These are phyloP conservation scores for Osmerus eperlanus DNA, from an alignment of 2,113 vertebrate species.

Conservation along the genomic window DNA sequence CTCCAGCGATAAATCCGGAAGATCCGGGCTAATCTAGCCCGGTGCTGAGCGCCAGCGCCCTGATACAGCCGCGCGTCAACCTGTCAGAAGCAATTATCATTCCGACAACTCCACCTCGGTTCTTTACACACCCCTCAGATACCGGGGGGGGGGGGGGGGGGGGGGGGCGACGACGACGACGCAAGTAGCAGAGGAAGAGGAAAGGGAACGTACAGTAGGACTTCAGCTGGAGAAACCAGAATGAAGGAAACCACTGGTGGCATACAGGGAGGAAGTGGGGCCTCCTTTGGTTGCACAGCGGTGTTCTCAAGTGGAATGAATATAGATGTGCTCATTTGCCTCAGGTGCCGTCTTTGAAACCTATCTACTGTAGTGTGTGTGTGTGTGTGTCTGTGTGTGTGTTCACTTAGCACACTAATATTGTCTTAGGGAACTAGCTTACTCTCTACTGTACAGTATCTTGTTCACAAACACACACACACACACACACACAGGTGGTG, in stretches of 20 bases:
- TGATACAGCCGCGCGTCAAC: conserved; percentile 76
- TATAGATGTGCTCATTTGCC: conserved; percentile 38
- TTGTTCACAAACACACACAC: not conserved
- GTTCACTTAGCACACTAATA: not conserved
- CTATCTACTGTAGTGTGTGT: not conserved
- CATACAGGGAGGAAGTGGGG: conserved; percentile 15
- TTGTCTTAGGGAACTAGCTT: not conserved
- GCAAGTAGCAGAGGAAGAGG: conserved; percentile 3
- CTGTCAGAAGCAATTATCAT: conserved; percentile 80
- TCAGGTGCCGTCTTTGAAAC: conserved; percentile 19
- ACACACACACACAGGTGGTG: not conserved
- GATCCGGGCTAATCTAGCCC: conserved; percentile 81
- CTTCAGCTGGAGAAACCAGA: conserved; percentile 18
- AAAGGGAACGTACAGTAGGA: conserved; percentile 1
- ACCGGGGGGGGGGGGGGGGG: conserved; percentile 30
- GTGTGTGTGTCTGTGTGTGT: conserved; percentile 1
- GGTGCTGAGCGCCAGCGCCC: conserved; percentile 71
- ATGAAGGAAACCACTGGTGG: conserved; percentile 27
- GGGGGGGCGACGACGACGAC: conserved; percentile 18
- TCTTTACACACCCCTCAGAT: conserved; percentile 50
- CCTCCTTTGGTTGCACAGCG: conserved; percentile 6
- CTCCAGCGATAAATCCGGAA: conserved; percentile 80
- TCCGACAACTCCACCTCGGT: conserved; percentile 67
- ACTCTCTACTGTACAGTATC: not conserved
- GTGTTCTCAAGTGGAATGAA: conserved; percentile 27